phyloP scores from a whole-genome alignment of 2,797 vertebrate species.

The Acomys russatus region DNA sequence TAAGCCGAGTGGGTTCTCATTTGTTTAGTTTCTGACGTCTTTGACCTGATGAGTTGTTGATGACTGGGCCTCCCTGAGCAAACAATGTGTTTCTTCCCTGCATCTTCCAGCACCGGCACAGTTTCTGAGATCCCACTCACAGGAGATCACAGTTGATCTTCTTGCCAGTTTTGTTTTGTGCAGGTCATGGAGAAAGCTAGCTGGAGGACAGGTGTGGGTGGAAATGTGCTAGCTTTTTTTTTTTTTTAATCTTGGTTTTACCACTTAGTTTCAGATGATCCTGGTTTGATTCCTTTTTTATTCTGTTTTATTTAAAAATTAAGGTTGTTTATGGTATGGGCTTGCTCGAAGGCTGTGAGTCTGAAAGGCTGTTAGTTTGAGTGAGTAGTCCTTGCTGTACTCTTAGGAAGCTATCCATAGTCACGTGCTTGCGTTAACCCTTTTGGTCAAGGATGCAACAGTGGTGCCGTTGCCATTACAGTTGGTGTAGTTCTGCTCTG shows the following conservation, averaged over 20 bases:
- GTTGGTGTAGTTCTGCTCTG: not conserved
- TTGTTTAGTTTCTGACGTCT: constrained; percentile 36
- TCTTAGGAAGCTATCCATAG: constrained; percentile 39
- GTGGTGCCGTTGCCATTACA: no score
- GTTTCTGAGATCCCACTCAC: not conserved
- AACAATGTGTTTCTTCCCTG: not conserved
- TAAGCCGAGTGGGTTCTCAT: not conserved
- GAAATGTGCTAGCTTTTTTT: not conserved
- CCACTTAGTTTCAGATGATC: constrained; percentile 1
- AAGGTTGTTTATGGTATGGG: not conserved
- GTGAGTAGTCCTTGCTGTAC: constrained; percentile 17
- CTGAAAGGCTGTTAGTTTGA: constrained; percentile 41
- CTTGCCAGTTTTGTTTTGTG: not conserved
- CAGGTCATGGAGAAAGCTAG: not conserved
- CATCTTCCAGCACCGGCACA: not conserved
- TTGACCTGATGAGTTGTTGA: constrained; percentile 10
- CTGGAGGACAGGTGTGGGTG: not conserved
- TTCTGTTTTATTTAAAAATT: constrained; percentile 40
- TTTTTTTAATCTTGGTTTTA: constrained; percentile 34
- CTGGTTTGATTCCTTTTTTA: constrained; percentile 22
- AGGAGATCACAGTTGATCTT: not conserved
- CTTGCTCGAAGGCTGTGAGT: not conserved
- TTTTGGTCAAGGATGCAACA: not conserved
- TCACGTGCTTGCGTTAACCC: no score
- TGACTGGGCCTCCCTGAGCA: not conserved